Evolutionary conservation across 64 coral and sea anemone genomes (phyloP).

Genomic region (Anthopleura sola): DNA sequence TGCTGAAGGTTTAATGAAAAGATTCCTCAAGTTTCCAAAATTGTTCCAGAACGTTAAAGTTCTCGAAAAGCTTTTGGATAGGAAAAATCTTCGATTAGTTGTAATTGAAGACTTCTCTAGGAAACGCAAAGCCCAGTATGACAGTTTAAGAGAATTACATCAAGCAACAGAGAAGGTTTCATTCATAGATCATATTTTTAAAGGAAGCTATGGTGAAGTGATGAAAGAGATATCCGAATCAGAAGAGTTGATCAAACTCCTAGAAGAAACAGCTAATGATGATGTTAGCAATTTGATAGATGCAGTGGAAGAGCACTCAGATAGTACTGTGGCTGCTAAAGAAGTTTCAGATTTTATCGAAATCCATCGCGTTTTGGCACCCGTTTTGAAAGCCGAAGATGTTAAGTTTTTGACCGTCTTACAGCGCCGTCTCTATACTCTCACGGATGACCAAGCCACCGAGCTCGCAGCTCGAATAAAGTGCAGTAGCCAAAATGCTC

Average conservation of each 20-base stretch:
- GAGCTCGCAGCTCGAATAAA: slow-evolving; percentile 84
- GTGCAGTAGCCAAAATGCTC: slow-evolving; percentile 56
- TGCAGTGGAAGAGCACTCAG: slow-evolving; percentile 93
- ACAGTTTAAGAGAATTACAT: neutral
- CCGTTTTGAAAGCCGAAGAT: slow-evolving; percentile 21
- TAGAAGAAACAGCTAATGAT: slow-evolving; percentile 75
- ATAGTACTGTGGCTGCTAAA: slow-evolving; percentile 64
- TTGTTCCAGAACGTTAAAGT: neutral
- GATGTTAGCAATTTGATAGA: slow-evolving; percentile 77
- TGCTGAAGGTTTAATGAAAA: neutral
- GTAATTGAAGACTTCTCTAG: neutral
- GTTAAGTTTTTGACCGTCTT: slow-evolving; percentile 21
- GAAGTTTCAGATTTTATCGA: slow-evolving; percentile 86
- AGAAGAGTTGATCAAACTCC: slow-evolving; percentile 47
- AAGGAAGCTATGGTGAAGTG: neutral
- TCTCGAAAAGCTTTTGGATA: neutral
- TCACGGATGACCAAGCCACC: neutral
- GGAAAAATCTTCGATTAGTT: neutral
- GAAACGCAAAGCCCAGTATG: neutral
- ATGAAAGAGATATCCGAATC: slow-evolving; percentile 43
- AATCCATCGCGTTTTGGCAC: slow-evolving; percentile 64
- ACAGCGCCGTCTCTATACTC: neutral
- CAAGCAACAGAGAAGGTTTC: neutral
- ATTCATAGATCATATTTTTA: neutral
- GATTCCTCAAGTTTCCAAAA: neutral